Base-by-base conservation (phyloP, 30 jellyfish, hydroid and myxozoan species). In the Aurelia sp. region DNA sequence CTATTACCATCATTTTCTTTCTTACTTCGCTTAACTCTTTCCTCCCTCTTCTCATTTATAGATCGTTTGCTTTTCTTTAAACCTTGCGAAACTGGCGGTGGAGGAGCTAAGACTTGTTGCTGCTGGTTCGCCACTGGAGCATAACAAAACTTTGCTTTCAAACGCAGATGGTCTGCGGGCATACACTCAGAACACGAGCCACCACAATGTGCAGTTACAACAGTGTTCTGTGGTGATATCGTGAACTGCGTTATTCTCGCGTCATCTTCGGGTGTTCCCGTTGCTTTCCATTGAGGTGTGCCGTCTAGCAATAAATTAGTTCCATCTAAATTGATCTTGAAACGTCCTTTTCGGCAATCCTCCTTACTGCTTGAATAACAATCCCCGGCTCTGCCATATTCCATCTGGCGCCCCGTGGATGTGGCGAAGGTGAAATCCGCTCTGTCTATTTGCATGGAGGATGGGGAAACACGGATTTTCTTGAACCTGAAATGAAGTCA, bases 111-210 rank as follows among this genome's bases (percentile, higher is more conserved):
- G 0, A 30, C 77, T 70, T 60, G 87, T 53, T 62, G 89, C 71
- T 78, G 89, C 35, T 27, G 62, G 30, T 6, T 8, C 33, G 35
- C 12, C 11, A 35, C 18, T 23, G 35, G 17, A 48, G 51, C 5
- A 27, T 19, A 76, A 66, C 98, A 92, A 33, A 86, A 37, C 48
- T 92, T 96, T 3, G 98, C 96, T 78, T 61, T 47, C 73, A 92
- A 50, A 33, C 92, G 92, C 27, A 92, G 92, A 48, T 77, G 86
- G 11, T 79, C 97, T 21, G 89, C 82, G 50, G 98, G 98, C 89
- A 88, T 80, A 61, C 98, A 92, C 64, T 86, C 89, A 13, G 98
- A 83, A 78, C 98, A 92, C 17, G 98, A 92, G 7, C 98, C 98
- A 23, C 98, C 98, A 66, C 98, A 92, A 30, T 87, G 89, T 11